phyloP scores from a whole-genome alignment of 2,113 vertebrate species.

The Varanus komodoensis region DNA sequence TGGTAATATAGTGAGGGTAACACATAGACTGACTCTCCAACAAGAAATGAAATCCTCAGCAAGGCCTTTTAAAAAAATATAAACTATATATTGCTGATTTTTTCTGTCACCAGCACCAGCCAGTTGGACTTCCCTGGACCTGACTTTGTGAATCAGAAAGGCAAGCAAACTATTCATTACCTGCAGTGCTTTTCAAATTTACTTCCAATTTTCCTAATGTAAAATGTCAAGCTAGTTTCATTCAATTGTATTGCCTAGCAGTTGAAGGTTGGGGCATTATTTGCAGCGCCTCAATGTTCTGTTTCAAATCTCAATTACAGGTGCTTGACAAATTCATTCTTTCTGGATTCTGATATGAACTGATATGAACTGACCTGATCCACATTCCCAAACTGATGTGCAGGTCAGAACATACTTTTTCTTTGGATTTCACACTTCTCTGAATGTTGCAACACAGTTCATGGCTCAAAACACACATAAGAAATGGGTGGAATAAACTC shows the following conservation, averaged over 20 bases:
- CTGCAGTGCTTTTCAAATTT: slow-evolving; percentile 2
- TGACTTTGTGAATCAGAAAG: not conserved
- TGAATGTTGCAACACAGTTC: not conserved
- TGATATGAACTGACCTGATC: not conserved
- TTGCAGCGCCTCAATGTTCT: not conserved
- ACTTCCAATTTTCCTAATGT: not conserved
- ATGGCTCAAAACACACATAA: not conserved
- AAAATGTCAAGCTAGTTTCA: not conserved
- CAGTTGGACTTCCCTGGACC: not conserved
- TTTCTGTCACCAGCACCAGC: not conserved
- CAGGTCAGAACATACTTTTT: not conserved
- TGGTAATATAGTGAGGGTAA: too few species aligned
- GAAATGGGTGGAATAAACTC: not conserved
- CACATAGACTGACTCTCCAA: not conserved
- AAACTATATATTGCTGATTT: not conserved
- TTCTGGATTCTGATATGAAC: too few species aligned
- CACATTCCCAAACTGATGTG: not conserved
- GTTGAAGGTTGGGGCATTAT: not conserved
- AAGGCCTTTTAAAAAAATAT: not conserved
- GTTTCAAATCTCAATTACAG: not conserved
- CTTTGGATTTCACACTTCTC: not conserved
- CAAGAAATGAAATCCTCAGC: not conserved
- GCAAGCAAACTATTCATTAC: not conserved
- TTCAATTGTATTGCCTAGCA: not conserved
- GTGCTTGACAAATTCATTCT: not conserved